Percentiles rank a stretch among this genome's conserved stretches.
Conservation (phyloP, 2,797 vertebrate genomes). For the Poeciliopsis turneri region DNA sequence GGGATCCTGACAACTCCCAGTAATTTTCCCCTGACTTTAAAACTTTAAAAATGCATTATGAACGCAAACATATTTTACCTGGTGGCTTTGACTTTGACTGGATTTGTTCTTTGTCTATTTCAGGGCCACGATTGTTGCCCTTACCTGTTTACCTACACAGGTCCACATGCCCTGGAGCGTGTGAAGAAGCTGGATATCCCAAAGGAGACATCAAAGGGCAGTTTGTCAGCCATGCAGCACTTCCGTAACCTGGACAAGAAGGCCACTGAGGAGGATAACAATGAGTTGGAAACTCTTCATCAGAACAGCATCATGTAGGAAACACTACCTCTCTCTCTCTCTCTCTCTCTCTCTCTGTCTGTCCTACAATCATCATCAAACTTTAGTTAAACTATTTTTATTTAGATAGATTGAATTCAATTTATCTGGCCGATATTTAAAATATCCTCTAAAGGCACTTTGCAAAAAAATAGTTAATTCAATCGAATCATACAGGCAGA, state of each 20-base stretch:
- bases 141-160: constrained; percentile 80
- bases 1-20: not conserved
- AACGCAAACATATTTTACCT: not conserved
- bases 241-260: constrained; percentile 85
- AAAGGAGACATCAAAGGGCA: constrained; percentile 77
- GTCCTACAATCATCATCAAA: not conserved
- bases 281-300: constrained; percentile 73
- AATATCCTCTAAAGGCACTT: not conserved
- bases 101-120: not conserved
- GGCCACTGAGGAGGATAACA: constrained; percentile 75
- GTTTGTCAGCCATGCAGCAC: constrained; percentile 83
- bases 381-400: not conserved
- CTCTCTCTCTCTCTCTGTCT: not conserved
- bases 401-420: not conserved
- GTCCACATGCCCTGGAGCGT: constrained; percentile 69
- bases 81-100: not conserved
- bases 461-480: not conserved
- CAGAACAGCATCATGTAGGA: constrained; percentile 85
- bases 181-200: constrained; percentile 80
- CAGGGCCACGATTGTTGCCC: constrained; percentile 86
- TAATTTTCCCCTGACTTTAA: not conserved
- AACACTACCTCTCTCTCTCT: not conserved
- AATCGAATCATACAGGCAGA: not conserved
- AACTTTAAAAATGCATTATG: not conserved
- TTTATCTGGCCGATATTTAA: not conserved